These are phyloP conservation scores for Struthio camelus DNA, from an alignment of 2,113 vertebrate genomes.

Conservation along the genomic window DNA sequence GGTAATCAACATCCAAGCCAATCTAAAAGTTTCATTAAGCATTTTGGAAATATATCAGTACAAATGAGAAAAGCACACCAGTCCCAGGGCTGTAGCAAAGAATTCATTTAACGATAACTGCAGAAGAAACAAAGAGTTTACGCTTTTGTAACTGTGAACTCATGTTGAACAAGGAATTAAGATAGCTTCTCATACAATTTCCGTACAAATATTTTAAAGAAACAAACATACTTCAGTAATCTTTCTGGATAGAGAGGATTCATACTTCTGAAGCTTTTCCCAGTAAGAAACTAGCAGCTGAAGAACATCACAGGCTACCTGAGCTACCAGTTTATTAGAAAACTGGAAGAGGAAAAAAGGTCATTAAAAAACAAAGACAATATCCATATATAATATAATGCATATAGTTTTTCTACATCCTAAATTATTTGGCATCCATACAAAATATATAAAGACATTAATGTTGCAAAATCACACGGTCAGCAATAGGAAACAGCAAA, in stretches of 20 bases:
- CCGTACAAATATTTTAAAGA: background rate
- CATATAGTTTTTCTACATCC: background rate
- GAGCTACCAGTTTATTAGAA: slow-evolving; percentile 92
- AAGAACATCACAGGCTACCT: slow-evolving; percentile 92
- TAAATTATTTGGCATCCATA: background rate
- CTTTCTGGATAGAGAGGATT: slow-evolving; percentile 87
- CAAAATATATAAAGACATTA: accelerated
- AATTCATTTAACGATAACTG: background rate
- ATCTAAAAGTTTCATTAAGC: background rate
- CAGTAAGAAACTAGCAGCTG: slow-evolving; percentile 93
- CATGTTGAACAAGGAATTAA: background rate
- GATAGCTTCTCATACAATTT: accelerated
- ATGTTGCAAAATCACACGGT: background rate
- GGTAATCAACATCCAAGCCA: accelerated
- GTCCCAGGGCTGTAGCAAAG: background rate
- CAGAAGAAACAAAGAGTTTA: background rate
- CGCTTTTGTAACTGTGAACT: background rate
- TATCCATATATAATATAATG: background rate
- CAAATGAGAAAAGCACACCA: background rate
- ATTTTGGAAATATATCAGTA: background rate
- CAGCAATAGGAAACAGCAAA: background rate
- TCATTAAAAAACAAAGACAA: background rate
- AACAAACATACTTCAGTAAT: slow-evolving; percentile 87
- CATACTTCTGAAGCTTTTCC: slow-evolving; percentile 89
- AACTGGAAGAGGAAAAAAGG: slow-evolving; percentile 79